A percentile compares a stretch with the other conserved stretches of the same genome.
Evolutionary conservation across 2,113 vertebrate species (phyloP).

Genomic region (Cnemophilus loriae): DNA sequence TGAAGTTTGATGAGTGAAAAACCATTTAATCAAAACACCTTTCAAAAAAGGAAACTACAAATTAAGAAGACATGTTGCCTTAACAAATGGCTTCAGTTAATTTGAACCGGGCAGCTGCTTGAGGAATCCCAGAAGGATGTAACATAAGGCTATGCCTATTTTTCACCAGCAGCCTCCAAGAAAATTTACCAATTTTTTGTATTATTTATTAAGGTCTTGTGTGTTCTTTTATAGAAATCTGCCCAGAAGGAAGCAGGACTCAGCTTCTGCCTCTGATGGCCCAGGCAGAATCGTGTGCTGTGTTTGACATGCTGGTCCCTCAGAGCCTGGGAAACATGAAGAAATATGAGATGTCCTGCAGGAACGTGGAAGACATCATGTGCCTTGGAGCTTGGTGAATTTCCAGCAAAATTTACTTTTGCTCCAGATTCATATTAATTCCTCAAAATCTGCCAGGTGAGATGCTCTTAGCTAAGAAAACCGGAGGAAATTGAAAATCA

Average conservation of each 20-base stretch:
- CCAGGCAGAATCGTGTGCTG: rapidly evolving
- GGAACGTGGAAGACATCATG: background rate
- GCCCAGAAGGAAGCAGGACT: background rate
- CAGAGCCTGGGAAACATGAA: background rate
- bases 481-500: background rate
- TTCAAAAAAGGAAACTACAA: background rate
- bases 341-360: constrained; percentile 5
- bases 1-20: background rate
- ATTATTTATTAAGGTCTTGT: background rate
- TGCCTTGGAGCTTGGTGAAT: background rate
- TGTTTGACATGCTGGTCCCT: background rate
- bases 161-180: background rate
- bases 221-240: background rate
- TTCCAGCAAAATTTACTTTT: background rate
- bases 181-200: background rate
- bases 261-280: background rate
- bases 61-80: background rate
- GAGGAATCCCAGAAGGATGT: background rate
- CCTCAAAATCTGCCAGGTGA: background rate
- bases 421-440: background rate
- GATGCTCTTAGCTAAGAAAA: background rate
- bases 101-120: background rate
- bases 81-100: background rate
- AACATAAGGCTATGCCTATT: background rate
- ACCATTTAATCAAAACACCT: background rate